Percentiles rank a stretch among this genome's conserved stretches.
phyloP scores from a whole-genome alignment of 2,797 vertebrate genomes.

The Acridotheres tristis region DNA sequence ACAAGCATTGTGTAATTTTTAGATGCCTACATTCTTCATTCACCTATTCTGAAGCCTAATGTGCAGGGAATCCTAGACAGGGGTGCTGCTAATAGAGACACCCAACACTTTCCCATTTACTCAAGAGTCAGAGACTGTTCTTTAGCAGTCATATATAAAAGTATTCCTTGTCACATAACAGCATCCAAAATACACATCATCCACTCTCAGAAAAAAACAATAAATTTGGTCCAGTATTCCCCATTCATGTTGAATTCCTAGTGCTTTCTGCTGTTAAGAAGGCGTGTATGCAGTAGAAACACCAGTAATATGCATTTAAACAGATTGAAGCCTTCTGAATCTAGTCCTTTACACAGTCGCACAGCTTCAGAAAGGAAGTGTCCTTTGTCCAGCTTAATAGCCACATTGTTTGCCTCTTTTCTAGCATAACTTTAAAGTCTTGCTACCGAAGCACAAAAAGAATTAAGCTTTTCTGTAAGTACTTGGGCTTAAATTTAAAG shows the following conservation, averaged over 20 bases:
- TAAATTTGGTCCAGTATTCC: background rate
- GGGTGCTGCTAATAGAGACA: background rate
- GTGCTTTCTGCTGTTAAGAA: background rate
- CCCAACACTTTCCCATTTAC: background rate
- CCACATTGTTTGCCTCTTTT: rapidly evolving
- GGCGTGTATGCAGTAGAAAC: rapidly evolving
- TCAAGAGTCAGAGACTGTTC: background rate
- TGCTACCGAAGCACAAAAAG: background rate
- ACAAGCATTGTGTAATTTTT: background rate
- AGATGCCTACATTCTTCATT: background rate
- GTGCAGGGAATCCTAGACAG: background rate
- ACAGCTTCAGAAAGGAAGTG: background rate
- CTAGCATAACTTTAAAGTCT: background rate
- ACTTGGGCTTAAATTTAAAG: background rate
- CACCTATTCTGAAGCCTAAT: background rate
- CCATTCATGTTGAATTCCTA: background rate
- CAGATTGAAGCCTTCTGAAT: background rate
- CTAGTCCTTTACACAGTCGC: background rate
- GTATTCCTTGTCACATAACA: background rate
- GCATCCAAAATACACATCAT: background rate
- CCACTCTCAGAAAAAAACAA: background rate
- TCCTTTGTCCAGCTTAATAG: background rate
- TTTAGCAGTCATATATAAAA: background rate
- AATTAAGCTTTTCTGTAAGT: background rate
- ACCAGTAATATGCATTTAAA: background rate